Base-by-base conservation (phyloP, 2,113 vertebrate genomes). In the Pandion haliaetus region DNA sequence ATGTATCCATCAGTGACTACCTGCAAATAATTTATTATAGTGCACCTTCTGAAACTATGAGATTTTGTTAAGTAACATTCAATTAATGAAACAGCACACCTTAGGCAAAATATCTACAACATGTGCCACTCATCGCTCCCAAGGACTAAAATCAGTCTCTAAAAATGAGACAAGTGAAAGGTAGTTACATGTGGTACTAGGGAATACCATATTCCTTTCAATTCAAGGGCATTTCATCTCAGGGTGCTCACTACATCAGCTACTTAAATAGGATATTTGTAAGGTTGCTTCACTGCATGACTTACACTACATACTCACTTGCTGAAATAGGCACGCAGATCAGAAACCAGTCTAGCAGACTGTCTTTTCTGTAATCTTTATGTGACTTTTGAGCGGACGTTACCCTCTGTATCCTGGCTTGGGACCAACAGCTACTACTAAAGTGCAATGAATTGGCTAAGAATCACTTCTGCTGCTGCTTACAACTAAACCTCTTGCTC, bases 51-150 rank as follows among this genome's bases (percentile, higher is more conserved):
- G 86, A 94, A 90, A 85, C 4, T 2, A 59, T 18, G 62, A 90
- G 81, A 62, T 73, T 85, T 92, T 74, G 47, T 90, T 93, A 91
- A 95, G 69, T 61, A 94, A 82, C 73, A 93, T 66, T 76, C 69
- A 92, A 59, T 85, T 97, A 97, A 91, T 62, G 70, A 87, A 93
- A 93, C 10, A 88, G 74, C 81, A 87, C 54, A 87, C 81, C 61
- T 70, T 85, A 90, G 81, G 93, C 86, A 95, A 90, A 95, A 90
- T 82, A 77, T 49, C 78, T 91, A 52, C 52, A 76, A 74, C 49
- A 45, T 69, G 73, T 93, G 82, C 84, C 61, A 92, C 86, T 94
- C 81, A 59, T 85, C 2, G 0, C 49, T 88, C 73, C 54, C 59
- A 62, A 89, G 87, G 81, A 72, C 70, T 85, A 44, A 76, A 78